phyloP scores from a whole-genome alignment of 1,140 invertebrate species.

The Drosophila arawakana region DNA sequence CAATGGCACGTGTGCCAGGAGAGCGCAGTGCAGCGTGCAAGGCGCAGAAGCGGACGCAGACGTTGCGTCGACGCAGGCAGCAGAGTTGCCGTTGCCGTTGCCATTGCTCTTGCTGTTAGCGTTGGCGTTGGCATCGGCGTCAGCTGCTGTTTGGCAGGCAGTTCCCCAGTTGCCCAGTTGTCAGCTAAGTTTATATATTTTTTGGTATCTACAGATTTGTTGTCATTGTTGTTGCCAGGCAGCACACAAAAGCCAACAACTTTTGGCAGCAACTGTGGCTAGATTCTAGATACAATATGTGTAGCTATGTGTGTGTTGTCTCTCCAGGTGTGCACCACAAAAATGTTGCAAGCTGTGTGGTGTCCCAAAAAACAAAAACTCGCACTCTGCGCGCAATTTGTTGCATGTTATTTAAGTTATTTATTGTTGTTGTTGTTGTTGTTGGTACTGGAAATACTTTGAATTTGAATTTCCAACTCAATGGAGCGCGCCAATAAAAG shows the following conservation, averaged over 20 bases:
- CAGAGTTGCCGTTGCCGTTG: not conserved
- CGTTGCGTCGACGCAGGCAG: not conserved
- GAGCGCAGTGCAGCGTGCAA: not conserved
- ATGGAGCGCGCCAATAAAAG: conserved; percentile 39
- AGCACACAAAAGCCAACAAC: not conserved
- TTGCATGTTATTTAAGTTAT: conserved; percentile 56
- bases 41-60: conserved; percentile 22
- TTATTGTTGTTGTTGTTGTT: conserved; percentile 21
- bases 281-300: conserved; percentile 74
- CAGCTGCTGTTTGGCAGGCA: conserved; percentile 40
- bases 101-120: conserved; percentile 10
- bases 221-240: conserved; percentile 62
- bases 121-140: conserved; percentile 23
- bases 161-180: conserved; percentile 30
- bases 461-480: conserved; percentile 44
- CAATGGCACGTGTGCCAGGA: not conserved
- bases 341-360: conserved; percentile 65
- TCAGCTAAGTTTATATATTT: conserved; percentile 29
- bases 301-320: conserved; percentile 25
- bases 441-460: conserved; percentile 22
- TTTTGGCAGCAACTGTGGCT: conserved; percentile 33
- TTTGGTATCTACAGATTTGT: conserved; percentile 58
- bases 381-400: conserved; percentile 39
- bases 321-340: conserved; percentile 56
- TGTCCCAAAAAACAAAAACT: conserved; percentile 41